phyloP scores from a whole-genome alignment of 2,797 vertebrate species.

The Ptychobarbus kaznakovi region DNA sequence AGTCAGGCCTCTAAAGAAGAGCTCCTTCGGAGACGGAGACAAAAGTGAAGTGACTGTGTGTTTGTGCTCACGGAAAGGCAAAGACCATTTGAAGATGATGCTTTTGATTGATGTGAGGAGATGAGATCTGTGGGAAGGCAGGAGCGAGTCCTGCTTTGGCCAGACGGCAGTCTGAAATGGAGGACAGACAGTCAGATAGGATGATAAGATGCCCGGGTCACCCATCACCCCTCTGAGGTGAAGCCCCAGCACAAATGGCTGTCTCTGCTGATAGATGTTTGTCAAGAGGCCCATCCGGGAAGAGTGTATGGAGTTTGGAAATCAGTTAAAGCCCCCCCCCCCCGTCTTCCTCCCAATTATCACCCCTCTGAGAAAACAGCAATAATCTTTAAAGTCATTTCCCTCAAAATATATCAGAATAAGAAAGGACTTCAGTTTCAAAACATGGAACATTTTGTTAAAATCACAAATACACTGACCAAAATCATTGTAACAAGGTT shows the following conservation, averaged over 20 bases:
- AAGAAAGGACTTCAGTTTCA: neutral
- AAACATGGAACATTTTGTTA: neutral
- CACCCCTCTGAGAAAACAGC: too few species aligned
- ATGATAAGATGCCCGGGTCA: constrained; percentile 68
- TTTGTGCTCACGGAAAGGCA: constrained; percentile 45
- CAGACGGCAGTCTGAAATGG: constrained; percentile 57
- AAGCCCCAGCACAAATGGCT: constrained; percentile 62
- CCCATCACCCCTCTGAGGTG: constrained; percentile 58
- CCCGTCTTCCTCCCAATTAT: constrained; percentile 39
- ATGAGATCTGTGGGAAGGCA: constrained; percentile 61
- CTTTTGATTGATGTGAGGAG: constrained; percentile 63
- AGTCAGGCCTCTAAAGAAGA: constrained; percentile 24
- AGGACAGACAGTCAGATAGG: constrained; percentile 53
- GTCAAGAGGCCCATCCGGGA: constrained; percentile 58
- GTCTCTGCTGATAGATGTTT: constrained; percentile 71
- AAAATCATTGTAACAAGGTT: too few species aligned
- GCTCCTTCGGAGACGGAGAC: constrained; percentile 1
- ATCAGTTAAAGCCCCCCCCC: constrained; percentile 53
- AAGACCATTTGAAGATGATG: constrained; percentile 45
- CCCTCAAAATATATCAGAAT: neutral
- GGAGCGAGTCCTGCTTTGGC: constrained; percentile 6
- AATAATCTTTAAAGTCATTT: constrained; percentile 1
- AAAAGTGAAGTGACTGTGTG: constrained; percentile 41
- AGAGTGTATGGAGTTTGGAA: constrained; percentile 62
- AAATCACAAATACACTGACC: neutral